Percentiles rank a stretch among this genome's conserved stretches.
phyloP scores from a whole-genome alignment of 2,797 vertebrate genomes.

The Acomys russatus region DNA sequence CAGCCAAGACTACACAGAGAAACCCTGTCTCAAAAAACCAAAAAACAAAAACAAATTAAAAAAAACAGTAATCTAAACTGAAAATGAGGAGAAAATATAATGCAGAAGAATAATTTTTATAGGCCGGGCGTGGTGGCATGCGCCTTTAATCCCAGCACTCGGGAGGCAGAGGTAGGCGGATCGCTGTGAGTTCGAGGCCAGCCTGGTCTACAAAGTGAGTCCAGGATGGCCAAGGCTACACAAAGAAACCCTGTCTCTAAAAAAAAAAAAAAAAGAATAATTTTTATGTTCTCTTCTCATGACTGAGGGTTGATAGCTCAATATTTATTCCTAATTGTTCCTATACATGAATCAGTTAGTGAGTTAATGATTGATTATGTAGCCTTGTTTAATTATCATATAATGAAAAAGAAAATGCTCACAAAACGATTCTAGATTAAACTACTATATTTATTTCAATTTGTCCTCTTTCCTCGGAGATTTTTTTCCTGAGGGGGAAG shows the following conservation, averaged over 20 bases:
- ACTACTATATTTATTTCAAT: conserved; percentile 23
- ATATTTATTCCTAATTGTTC: conserved; percentile 32
- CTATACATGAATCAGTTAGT: conserved; percentile 3
- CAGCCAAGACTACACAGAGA: too few relatives aligned
- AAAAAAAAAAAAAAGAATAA: too few relatives aligned
- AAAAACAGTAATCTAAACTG: conserved; percentile 15
- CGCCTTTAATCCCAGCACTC: too few relatives aligned
- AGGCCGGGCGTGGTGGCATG: too few relatives aligned
- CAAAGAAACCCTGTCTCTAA: too few relatives aligned
- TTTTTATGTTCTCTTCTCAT: not conserved
- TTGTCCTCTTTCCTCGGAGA: conserved; percentile 46
- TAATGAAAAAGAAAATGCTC: conserved; percentile 33
- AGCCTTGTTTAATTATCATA: conserved; percentile 33
- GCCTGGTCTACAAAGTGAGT: too few relatives aligned
- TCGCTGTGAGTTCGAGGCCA: too few relatives aligned
- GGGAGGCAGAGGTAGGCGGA: too few relatives aligned
- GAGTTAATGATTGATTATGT: conserved; percentile 4
- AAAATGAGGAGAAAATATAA: not conserved
- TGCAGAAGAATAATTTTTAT: not conserved
- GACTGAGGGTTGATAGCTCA: conserved; percentile 5
- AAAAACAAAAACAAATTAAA: too few relatives aligned
- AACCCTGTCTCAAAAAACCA: too few relatives aligned
- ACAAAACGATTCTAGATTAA: conserved; percentile 28
- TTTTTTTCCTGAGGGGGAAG: not conserved
- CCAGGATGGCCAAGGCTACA: too few relatives aligned